Evolutionary conservation across 2,888 invertebrate species (phyloP), one percentile per base, ranked within the genome.

Genomic region (Thereva unica): DNA sequence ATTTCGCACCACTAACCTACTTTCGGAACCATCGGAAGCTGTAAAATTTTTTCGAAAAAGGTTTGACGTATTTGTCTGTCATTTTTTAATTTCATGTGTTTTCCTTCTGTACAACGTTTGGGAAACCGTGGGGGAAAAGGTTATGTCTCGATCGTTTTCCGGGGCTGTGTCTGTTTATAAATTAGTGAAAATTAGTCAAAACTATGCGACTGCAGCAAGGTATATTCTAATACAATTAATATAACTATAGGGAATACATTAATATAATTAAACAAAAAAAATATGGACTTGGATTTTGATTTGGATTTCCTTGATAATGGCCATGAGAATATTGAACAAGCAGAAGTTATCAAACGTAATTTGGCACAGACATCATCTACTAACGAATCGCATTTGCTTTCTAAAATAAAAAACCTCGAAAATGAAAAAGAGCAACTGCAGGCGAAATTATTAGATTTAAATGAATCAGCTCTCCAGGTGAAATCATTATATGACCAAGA

Each of bases 401-500:
- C 10, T 4, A 57, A 42, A 9, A 53, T 64, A 8, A 54, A 67
- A 7, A 41, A 6, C 2, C 47, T 68, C 7, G 54, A 63, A 61
- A 44, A 9, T 34, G 66, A 68, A 47, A 67, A 64, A 38, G 34
- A 45, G 23, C 35, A 42, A 44, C 44, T 63, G 1, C 50, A 47
- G 37, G 37, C 52, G 9, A 64, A 67, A 8, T 40, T 66, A 5
- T 6, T 5, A 4, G 57, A 67, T 34, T 23, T 69, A 0, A 67
- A 54, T 10, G 38, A 65, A 7, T 65, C 68, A 7, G 68, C 67
- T 1, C 12, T 47, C 4, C 38, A 67, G 55, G 50, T 69, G n/a
- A 65, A 67, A 50, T 34, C 41, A 12, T 37, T 69, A 45, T 71
- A 69, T 10, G 63, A 49, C 10, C 12, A 42, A n/a, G 69, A 68